phyloP scores from a whole-genome alignment of 2,888 invertebrate genomes.

The Gibbula magus region DNA sequence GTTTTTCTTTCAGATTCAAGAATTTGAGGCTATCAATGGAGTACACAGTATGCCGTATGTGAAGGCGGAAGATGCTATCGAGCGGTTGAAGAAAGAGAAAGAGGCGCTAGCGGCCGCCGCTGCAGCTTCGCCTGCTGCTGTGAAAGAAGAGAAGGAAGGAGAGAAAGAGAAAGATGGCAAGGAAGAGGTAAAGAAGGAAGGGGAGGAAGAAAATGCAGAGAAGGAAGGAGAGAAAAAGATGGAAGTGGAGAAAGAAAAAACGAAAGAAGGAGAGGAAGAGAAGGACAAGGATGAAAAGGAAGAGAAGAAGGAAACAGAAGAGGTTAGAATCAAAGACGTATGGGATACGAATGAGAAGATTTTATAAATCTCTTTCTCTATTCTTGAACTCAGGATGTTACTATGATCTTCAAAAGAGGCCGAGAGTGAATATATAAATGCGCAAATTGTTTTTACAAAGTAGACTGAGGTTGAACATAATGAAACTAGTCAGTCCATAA shows the following conservation, averaged over 20 bases:
- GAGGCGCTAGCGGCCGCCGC: slow-evolving; percentile 42
- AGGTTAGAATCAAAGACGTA: neutral
- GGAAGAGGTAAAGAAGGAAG: slow-evolving; percentile 77
- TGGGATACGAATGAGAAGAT: too few species aligned
- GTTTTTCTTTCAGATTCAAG: slow-evolving; percentile 84
- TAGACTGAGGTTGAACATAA: too few species aligned
- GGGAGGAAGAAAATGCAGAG: slow-evolving; percentile 59
- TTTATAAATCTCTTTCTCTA: too few species aligned
- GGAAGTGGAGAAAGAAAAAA: slow-evolving; percentile 45
- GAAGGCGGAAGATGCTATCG: slow-evolving; percentile 63
- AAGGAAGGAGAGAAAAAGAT: slow-evolving; percentile 32
- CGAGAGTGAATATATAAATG: too few species aligned
- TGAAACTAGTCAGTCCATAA: too few species aligned
- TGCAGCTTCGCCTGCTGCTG: slow-evolving; percentile 75
- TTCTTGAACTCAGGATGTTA: too few species aligned
- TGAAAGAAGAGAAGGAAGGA: slow-evolving; percentile 24
- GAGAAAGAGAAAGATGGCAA: slow-evolving; percentile 34
- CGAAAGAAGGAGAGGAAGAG: slow-evolving; percentile 40
- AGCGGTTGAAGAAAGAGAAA: slow-evolving; percentile 79
- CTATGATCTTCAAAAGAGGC: too few species aligned
- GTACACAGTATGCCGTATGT: slow-evolving; percentile 93
- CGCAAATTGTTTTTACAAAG: too few species aligned
- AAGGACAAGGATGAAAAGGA: slow-evolving; percentile 67
- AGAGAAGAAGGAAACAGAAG: slow-evolving; percentile 15
- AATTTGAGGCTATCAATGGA: slow-evolving; percentile 98